Conservation (phyloP, 35 echinoderm and acorn worm species). For the Lytechinus variegatus region DNA sequence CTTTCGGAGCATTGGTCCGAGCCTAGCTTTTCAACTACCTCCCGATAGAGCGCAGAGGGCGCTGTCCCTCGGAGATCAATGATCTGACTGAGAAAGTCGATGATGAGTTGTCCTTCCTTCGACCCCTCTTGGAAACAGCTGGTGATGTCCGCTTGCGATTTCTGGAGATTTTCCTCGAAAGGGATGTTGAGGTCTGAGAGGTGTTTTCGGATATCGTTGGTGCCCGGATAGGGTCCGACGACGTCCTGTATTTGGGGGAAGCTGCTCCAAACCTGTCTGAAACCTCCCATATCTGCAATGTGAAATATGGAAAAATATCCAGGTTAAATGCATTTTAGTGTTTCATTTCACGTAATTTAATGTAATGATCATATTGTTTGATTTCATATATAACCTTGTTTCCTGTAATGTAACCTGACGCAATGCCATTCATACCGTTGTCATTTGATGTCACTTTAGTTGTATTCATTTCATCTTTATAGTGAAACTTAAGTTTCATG, state of each 20-base stretch:
- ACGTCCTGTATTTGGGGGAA: constrained; percentile 38
- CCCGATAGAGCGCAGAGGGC: background rate
- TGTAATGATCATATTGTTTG: too few species aligned
- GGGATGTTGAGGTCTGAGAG: constrained; percentile 16
- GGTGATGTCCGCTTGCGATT: constrained; percentile 56
- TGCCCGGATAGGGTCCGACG: background rate
- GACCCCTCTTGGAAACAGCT: constrained; percentile 60
- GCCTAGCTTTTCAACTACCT: constrained; percentile 52
- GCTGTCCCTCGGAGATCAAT: constrained; percentile 47
- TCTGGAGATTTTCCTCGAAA: constrained; percentile 20
- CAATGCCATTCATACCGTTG: too few species aligned
- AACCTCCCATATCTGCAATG: too few species aligned
- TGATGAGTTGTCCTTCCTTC: constrained; percentile 49
- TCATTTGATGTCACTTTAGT: too few species aligned
- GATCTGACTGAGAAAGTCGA: constrained; percentile 60
- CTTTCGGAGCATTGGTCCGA: constrained; percentile 44
- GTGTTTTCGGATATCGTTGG: constrained; percentile 3
- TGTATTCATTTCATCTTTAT: too few species aligned
- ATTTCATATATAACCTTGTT: too few species aligned
- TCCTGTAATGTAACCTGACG: too few species aligned
- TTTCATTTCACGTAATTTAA: too few species aligned
- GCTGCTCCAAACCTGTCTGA: background rate
- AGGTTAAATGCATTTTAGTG: too few species aligned
- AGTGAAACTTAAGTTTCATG: too few species aligned
- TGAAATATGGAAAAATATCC: too few species aligned